Base-by-base conservation (phyloP, 2,113 vertebrate genomes). In the Bos taurus region DNA sequence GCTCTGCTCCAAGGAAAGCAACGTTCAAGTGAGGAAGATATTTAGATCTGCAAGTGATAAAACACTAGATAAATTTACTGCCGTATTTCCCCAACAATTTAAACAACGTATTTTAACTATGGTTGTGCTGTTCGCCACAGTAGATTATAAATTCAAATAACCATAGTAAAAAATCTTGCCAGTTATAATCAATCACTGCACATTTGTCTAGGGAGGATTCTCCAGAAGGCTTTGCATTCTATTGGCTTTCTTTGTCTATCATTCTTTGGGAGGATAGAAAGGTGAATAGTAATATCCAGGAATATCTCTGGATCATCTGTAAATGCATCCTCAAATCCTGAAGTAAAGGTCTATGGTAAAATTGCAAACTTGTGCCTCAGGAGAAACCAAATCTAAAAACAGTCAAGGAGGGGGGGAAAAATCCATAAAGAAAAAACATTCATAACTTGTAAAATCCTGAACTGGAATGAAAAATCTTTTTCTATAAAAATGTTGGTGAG, bases 131-230 rank as follows among this genome's bases (percentile, higher is more conserved):
- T 93, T 60, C 80, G 28, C 21, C 36, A 71, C 28, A 94, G 71
- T 90, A 60, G 80, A 81, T 94, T 97, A 86, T 64, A 95, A 80
- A 96, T 88, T 89, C n/a, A 95, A 97, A 88, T 33, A 82, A 71
- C 30, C 81, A 30, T 0, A n/a, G 84, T 87, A 80, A 97, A 74
- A 88, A 90, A 67, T 64, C 50, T 21, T 81, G 43, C 43, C 56
- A 77, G 36, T 13, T 97, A 28, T 50, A 89, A 91, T 95, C 40
- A 90, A 71, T 87, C 90, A 86, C 15, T 78, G 60, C 46, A 54
- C 21, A 52, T 81, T 48, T 88, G 43, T n/a, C 30, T 33, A 90
- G 54, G 59, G 50, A 96, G 77, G 54, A 67, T 57, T 81, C 89
- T 60, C n/a, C 57, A 92, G n/a, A 56, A 77, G 28, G 28, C 13